Conservation (phyloP, 1,140 invertebrate genomes). For the Parapsyche elsis region DNA sequence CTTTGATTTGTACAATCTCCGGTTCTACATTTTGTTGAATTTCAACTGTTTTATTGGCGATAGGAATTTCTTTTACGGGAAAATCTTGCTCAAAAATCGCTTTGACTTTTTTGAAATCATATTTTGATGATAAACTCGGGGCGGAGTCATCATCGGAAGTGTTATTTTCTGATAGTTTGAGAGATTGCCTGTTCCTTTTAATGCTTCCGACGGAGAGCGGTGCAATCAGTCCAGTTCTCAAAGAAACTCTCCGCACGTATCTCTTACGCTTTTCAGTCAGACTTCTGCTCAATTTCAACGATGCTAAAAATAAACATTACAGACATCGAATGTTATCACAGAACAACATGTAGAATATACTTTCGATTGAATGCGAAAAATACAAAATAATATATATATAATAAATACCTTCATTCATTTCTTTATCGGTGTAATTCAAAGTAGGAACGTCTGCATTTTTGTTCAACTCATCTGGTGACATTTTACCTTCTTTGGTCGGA, state of each 20-base stretch:
- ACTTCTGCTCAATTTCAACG: conserved; percentile 64
- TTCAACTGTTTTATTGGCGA: background rate
- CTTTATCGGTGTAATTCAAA: conserved; percentile 35
- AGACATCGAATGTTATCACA: too few species aligned
- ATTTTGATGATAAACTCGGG: conserved; percentile 5
- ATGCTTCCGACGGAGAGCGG: conserved; percentile 57
- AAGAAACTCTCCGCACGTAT: conserved; percentile 71
- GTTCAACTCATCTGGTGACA: background rate
- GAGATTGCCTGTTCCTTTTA: background rate
- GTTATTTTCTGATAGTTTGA: background rate
- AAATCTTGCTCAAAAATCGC: conserved; percentile 14
- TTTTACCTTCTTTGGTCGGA: conserved; percentile 35
- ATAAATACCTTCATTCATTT: conserved; percentile 58
- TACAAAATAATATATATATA: conserved; percentile 42
- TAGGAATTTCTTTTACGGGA: background rate
- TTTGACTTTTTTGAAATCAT: conserved; percentile 26
- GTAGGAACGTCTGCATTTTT: background rate
- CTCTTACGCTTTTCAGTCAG: conserved; percentile 72
- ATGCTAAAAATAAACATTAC: conserved; percentile 59
- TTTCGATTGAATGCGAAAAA: background rate
- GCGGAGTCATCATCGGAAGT: background rate
- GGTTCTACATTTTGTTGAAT: background rate
- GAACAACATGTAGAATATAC: background rate
- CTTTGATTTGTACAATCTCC: conserved; percentile 37
- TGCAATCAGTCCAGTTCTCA: conserved; percentile 60